These are phyloP conservation scores for Arnoldichthys spilopterus DNA, from an alignment of 2,797 vertebrate genomes.

Conservation along the genomic window DNA sequence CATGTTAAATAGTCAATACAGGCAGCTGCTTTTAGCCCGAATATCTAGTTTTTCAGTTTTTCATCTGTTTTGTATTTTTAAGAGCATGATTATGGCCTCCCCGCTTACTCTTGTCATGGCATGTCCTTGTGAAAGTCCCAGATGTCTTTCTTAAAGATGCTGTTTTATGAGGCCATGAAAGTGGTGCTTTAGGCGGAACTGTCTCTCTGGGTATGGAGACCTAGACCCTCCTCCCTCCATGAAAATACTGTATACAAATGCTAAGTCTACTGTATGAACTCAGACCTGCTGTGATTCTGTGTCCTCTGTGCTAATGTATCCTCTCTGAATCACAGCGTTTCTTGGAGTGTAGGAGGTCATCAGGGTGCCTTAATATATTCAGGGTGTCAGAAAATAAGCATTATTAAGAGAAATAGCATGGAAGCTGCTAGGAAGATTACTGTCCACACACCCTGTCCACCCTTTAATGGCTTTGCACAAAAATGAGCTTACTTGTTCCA, in stretches of 20 bases:
- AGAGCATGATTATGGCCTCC: neutral
- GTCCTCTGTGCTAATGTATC: neutral
- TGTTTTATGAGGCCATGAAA: constrained; percentile 38
- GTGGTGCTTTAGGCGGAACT: constrained; percentile 4
- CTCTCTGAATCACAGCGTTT: neutral
- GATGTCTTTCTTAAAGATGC: constrained; percentile 17
- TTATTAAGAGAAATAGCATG: too few species aligned
- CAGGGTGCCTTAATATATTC: neutral
- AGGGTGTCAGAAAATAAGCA: neutral
- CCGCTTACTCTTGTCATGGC: constrained; percentile 15
- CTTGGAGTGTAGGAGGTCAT: neutral
- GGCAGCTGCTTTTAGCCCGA: neutral
- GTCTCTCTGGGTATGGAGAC: neutral
- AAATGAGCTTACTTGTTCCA: neutral
- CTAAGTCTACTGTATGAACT: neutral
- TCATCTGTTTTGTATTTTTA: too few species aligned
- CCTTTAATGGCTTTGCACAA: too few species aligned
- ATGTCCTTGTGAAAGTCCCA: constrained; percentile 26
- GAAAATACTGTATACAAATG: neutral
- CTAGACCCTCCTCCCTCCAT: neutral
- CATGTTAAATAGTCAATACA: constrained; percentile 1
- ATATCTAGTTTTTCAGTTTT: neutral
- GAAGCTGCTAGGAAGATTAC: too few species aligned
- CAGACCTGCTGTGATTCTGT: neutral
- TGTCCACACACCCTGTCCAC: too few species aligned